These are phyloP conservation scores for Lordiphosa clarofinis DNA, from an alignment of 1,140 invertebrate genomes.

Conservation along the genomic window DNA sequence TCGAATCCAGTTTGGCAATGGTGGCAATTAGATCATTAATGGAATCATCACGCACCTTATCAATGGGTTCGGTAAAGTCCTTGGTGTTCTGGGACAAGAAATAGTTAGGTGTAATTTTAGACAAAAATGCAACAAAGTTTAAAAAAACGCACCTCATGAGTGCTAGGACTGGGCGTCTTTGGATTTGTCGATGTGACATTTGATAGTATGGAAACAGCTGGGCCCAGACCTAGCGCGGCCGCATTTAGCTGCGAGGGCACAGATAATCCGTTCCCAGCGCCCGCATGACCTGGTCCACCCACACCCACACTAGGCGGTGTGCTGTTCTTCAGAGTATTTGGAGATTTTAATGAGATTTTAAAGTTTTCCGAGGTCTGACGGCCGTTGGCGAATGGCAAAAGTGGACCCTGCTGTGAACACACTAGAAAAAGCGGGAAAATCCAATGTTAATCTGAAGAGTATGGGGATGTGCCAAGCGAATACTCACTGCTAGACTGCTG, in stretches of 20 bases:
- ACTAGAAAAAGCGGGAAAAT: constrained; percentile 28
- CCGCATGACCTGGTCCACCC: constrained; percentile 27
- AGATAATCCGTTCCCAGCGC: constrained; percentile 32
- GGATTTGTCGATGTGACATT: constrained; percentile 89
- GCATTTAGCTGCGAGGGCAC: constrained; percentile 55
- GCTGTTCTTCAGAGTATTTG: constrained; percentile 78
- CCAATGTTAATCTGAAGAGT: not conserved
- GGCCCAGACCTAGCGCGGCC: constrained; percentile 64
- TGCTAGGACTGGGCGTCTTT: constrained; percentile 88
- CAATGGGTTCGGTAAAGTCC: constrained; percentile 82
- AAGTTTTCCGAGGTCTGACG: constrained; percentile 82
- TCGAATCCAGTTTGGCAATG: constrained; percentile 90
- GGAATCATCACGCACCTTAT: constrained; percentile 90
- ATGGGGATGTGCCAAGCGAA: not conserved
- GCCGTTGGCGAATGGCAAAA: constrained; percentile 77
- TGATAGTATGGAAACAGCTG: constrained; percentile 71
- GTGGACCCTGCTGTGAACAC: constrained; percentile 70
- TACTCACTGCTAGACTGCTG: constrained; percentile 79
- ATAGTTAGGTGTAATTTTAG: not conserved
- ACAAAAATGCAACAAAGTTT: not conserved
- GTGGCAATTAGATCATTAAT: constrained; percentile 91
- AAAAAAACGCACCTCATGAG: constrained; percentile 77
- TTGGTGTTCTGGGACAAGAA: constrained; percentile 59
- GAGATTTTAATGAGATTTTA: constrained; percentile 83
- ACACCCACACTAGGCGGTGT: constrained; percentile 68